Conservation (phyloP, 2,888 invertebrate species). For the Steinernema scapterisci region DNA sequence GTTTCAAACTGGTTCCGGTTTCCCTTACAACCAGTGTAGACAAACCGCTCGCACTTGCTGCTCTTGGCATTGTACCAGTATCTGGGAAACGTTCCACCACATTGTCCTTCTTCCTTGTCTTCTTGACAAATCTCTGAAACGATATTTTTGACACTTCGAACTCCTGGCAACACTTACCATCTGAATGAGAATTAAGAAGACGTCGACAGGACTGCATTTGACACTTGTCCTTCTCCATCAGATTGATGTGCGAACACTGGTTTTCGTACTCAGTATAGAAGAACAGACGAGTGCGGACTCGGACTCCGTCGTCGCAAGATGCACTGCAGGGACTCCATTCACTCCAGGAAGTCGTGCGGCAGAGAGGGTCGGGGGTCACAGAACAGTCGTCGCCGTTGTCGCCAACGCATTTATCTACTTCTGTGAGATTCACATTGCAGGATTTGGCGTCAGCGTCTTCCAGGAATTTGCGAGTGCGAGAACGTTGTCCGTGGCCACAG, state of each 20-base stretch:
- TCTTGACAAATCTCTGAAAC: conserved; percentile 81
- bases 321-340: conserved; percentile 71
- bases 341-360: conserved; percentile 66
- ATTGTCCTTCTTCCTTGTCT: conserved; percentile 80
- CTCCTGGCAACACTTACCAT: too few relatives aligned
- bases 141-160: background rate
- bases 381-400: conserved; percentile 65
- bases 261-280: conserved; percentile 66
- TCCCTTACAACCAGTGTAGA: conserved; percentile 82
- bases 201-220: conserved; percentile 61
- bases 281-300: conserved; percentile 72
- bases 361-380: conserved; percentile 64
- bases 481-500: conserved; percentile 85
- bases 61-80: conserved; percentile 82
- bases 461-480: conserved; percentile 78
- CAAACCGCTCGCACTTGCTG: conserved; percentile 80
- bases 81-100: conserved; percentile 83
- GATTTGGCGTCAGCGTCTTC: conserved; percentile 77
- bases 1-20: conserved; percentile 67
- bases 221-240: conserved; percentile 67
- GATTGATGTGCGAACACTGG: conserved; percentile 46
- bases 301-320: conserved; percentile 71
- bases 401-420: conserved; percentile 81
- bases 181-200: conserved; percentile 61
- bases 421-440: conserved; percentile 76